Evolutionary conservation across 1,140 invertebrate genomes (phyloP).

Genomic region (Listronotus oregonensis): DNA sequence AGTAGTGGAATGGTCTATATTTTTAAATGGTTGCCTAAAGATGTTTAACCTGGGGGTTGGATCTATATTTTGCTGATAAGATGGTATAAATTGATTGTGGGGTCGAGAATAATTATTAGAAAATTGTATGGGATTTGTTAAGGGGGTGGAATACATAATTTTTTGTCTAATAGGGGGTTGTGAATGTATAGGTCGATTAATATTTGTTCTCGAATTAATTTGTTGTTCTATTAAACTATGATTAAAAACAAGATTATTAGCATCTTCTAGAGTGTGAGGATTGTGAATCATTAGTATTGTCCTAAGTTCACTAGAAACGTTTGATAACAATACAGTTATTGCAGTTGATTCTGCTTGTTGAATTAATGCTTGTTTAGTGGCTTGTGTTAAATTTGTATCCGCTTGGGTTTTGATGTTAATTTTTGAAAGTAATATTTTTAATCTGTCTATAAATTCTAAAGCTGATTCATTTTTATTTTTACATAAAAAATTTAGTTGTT

Average conservation of each 20-base stretch:
- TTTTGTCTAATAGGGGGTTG: neutral
- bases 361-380: no score
- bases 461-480: no score
- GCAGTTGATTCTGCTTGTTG: no score
- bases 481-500: no score
- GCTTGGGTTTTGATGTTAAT: no score
- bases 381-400: no score
- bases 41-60: neutral
- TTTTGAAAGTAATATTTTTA: no score
- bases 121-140: neutral
- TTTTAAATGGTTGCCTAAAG: neutral
- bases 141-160: neutral
- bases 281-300: slow-evolving; percentile 10
- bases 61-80: neutral
- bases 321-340: slow-evolving; percentile 14
- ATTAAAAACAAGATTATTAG: slow-evolving; percentile 6
- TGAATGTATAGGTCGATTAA: neutral
- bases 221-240: slow-evolving; percentile 14
- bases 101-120: neutral
- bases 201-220: neutral
- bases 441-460: no score
- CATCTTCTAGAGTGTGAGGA: slow-evolving; percentile 9
- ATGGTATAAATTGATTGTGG: neutral
- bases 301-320: slow-evolving; percentile 1
- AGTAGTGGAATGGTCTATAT: neutral